phyloP scores from a whole-genome alignment of 2,113 vertebrate species.

The Lichenostomus cassidix region DNA sequence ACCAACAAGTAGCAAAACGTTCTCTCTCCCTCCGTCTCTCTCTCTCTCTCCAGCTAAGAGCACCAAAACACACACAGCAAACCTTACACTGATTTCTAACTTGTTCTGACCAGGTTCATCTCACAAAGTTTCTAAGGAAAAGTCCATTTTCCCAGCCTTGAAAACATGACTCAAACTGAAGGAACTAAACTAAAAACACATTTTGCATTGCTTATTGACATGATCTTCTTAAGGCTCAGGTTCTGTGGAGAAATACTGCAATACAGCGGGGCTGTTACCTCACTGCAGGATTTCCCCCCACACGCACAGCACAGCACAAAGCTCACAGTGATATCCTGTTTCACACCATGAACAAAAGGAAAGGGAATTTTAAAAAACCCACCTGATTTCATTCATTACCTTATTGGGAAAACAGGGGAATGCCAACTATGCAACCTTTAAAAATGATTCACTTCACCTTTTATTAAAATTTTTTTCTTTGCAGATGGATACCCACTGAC shows the following conservation, averaged over 20 bases:
- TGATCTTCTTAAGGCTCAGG: neutral
- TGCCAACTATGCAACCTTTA: neutral
- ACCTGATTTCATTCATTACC: constrained; percentile 14
- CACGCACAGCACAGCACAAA: rapidly evolving
- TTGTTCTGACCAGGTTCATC: neutral
- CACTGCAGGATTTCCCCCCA: neutral
- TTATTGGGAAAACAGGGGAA: constrained; percentile 60
- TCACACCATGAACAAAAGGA: neutral
- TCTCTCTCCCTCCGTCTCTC: neutral
- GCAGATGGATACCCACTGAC: neutral
- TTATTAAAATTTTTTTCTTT: neutral
- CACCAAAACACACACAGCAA: neutral
- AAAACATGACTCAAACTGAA: neutral
- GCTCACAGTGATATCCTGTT: neutral
- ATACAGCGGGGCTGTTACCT: neutral
- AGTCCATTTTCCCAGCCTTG: neutral
- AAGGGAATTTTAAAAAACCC: constrained; percentile 7
- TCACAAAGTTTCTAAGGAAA: neutral
- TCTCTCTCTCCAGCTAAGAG: neutral
- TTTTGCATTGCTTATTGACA: neutral
- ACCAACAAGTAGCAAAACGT: neutral
- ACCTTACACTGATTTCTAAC: neutral
- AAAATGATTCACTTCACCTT: constrained; percentile 3
- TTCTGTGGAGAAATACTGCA: neutral
- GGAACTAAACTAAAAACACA: neutral